Conservation (phyloP, 2,113 vertebrate genomes). For the Myrmecobius fasciatus region DNA sequence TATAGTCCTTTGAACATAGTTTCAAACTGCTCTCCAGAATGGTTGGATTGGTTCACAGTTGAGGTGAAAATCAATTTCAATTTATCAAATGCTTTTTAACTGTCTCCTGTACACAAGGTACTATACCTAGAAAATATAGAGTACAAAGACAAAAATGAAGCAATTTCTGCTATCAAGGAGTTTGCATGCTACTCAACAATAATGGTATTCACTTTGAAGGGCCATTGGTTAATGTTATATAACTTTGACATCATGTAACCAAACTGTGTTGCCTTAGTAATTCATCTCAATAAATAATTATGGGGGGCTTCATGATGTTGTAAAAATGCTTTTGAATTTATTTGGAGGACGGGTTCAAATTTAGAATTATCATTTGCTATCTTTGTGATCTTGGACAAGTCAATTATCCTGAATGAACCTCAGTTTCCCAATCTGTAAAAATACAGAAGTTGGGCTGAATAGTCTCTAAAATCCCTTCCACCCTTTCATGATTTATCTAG, state of each 20-base stretch:
- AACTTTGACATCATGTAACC: not conserved
- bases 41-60: too few species aligned
- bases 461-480: not conserved
- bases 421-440: not conserved
- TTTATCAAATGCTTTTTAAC: not conserved
- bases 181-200: not conserved
- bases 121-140: not conserved
- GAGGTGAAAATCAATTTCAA: constrained; percentile 21
- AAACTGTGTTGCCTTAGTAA: not conserved
- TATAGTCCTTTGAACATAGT: too few species aligned
- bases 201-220: not conserved
- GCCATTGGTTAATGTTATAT: not conserved
- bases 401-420: not conserved
- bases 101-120: not conserved
- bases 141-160: not conserved
- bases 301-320: not conserved
- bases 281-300: not conserved
- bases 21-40: too few species aligned
- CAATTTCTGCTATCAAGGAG: not conserved
- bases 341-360: not conserved
- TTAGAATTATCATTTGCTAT: not conserved
- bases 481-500: constrained; percentile 19
- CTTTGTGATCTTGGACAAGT: not conserved
- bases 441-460: not conserved
- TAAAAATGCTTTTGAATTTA: not conserved